These are phyloP conservation scores for Cygnus olor DNA, from an alignment of 2,797 vertebrate genomes.

Conservation along the genomic window DNA sequence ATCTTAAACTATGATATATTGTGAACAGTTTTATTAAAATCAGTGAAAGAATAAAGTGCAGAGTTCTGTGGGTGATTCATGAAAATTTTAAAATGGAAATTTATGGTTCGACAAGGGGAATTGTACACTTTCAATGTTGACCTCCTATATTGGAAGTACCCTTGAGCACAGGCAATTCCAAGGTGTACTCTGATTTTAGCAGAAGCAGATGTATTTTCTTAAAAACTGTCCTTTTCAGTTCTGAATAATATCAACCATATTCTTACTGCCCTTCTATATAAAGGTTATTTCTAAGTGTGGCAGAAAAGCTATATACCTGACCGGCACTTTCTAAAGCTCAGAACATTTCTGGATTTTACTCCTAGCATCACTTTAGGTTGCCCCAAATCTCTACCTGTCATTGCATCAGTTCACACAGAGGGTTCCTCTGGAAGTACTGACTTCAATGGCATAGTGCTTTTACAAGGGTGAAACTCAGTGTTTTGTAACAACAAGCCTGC, in stretches of 20 bases:
- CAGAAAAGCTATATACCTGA: background rate
- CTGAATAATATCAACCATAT: background rate
- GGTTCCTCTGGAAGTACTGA: background rate
- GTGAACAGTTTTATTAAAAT: background rate
- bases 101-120: background rate
- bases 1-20: background rate
- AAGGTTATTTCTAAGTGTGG: background rate
- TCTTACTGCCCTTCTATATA: background rate
- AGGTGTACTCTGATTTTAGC: background rate
- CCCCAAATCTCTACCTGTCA: background rate
- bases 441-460: background rate
- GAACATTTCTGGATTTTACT: background rate
- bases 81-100: background rate
- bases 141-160: background rate
- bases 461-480: background rate
- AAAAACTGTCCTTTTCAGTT: background rate
- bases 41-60: background rate
- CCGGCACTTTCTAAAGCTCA: background rate
- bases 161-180: background rate
- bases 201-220: background rate
- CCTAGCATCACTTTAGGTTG: background rate
- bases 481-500: background rate
- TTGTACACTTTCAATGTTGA: background rate
- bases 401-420: background rate
- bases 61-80: background rate